phyloP scores from a whole-genome alignment of 2,797 vertebrate species.

The Australoheros facetus region DNA sequence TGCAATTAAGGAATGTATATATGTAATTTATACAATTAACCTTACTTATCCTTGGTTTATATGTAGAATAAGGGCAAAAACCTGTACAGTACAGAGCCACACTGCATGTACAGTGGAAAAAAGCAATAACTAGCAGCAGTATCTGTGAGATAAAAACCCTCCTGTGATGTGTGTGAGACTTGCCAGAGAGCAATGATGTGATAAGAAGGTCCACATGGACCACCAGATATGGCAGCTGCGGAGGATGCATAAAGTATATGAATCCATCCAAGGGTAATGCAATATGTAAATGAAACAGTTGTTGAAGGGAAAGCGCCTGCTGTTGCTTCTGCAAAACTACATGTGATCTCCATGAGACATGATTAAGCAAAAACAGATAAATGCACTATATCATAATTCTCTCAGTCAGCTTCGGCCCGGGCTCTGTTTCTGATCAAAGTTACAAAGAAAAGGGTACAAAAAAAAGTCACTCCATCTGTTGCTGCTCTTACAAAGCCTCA shows the following conservation, averaged over 20 bases:
- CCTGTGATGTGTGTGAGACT: constrained; percentile 38
- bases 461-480: constrained; percentile 19
- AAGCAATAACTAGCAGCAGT: constrained; percentile 5
- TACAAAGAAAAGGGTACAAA: background rate
- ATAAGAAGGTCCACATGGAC: constrained; percentile 51
- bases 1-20: background rate
- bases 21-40: background rate
- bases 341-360: constrained; percentile 40
- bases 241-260: constrained; percentile 51
- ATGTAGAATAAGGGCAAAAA: background rate
- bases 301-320: constrained; percentile 50
- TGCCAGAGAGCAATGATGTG: constrained; percentile 56
- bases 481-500: constrained; percentile 10
- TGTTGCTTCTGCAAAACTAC: constrained; percentile 50
- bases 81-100: background rate
- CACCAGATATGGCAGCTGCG: constrained; percentile 44
- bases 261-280: constrained; percentile 63
- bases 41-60: background rate
- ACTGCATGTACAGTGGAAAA: background rate
- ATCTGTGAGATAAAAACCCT: constrained; percentile 30
- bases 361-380: constrained; percentile 8
- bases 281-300: constrained; percentile 72
- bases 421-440: constrained; percentile 5
- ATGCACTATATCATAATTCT: background rate
- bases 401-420: background rate